Evolutionary conservation across 2,113 vertebrate species (phyloP), one percentile per base, ranked within the genome.

Genomic region (Eurypyga helias): DNA sequence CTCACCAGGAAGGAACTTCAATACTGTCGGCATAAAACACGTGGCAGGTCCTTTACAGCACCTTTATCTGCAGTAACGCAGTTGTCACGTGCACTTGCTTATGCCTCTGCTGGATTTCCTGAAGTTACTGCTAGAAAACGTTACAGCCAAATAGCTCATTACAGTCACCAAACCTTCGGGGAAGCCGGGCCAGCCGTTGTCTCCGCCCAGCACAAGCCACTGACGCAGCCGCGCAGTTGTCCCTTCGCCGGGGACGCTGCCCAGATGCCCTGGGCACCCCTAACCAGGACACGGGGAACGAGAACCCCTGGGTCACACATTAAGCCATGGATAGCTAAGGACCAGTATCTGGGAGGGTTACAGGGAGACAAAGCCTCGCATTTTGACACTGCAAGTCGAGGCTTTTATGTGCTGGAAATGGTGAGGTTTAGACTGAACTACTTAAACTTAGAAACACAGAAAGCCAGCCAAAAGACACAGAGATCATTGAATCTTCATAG

Each of bases 401-500:
- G 25, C 17, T 92, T 91, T 90, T 38, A 85, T 45, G 43, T 45
- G 46, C 64, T 77, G 58, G 16, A 83, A 96, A 86, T 13, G 4
- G 9, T 2, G 6, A 10, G 67, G 49, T 81, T 90, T 48, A 66
- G 33, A 51, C 29, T 25, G 51, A 93, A 67, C 71, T 90, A 25
- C 71, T 67, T 57, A 46, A 89, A 93, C 77, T 58, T 15, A 87
- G 84, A 81, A 94, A 95, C 21, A 90, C 45, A 76, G 51, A 92
- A 79, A 62, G 41, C 54, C 83, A 75, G 46, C 77, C 54, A 58
- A 80, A 89, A 92, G 69, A 77, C 19, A 43, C 38, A 9, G 49
- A 76, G 75, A 86, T 72, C 57, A 87, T 94, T 41, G 88, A 46
- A 91, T 43, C 79, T 94, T 95, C 83, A 83, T 25, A 84, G 67